A percentile compares a stretch with the other conserved stretches of the same genome.
phyloP scores from a whole-genome alignment of 2,797 vertebrate genomes.

The Poeciliopsis gracilis region DNA sequence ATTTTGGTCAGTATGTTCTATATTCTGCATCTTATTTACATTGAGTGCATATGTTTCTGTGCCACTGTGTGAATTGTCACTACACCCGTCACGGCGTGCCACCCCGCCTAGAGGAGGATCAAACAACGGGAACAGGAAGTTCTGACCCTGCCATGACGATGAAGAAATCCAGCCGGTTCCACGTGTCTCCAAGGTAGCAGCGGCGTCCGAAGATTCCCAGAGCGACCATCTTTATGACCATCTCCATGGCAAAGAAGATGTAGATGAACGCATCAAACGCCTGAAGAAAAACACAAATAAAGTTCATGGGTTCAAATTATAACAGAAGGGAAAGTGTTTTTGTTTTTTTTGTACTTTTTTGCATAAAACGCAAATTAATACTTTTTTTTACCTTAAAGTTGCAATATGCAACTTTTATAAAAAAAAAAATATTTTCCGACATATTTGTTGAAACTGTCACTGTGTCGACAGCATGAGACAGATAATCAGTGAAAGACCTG shows the following conservation, averaged over 20 bases:
- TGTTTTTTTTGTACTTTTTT: neutral
- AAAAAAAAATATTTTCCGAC: too few relatives aligned
- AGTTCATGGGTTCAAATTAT: neutral
- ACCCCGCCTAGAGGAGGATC: neutral
- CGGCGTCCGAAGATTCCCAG: constrained; percentile 95
- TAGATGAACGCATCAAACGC: constrained; percentile 98
- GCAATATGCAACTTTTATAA: neutral
- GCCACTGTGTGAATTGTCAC: neutral
- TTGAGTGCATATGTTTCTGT: neutral
- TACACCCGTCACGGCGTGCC: neutral
- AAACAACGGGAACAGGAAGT: neutral
- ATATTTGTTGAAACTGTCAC: too few relatives aligned
- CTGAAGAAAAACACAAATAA: constrained; percentile 66
- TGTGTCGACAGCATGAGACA: too few relatives aligned
- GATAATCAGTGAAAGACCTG: too few relatives aligned
- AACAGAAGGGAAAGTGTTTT: neutral
- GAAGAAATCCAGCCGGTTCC: constrained; percentile 98
- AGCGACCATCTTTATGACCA: constrained; percentile 98
- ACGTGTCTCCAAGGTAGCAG: constrained; percentile 97
- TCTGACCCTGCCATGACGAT: constrained; percentile 97
- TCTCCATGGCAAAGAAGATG: constrained; percentile 98
- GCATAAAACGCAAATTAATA: neutral
- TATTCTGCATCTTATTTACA: neutral
- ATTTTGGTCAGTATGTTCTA: neutral
- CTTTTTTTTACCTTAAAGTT: neutral